phyloP scores from a whole-genome alignment of 1,140 invertebrate species.

The Brachionus rotundiformis region DNA sequence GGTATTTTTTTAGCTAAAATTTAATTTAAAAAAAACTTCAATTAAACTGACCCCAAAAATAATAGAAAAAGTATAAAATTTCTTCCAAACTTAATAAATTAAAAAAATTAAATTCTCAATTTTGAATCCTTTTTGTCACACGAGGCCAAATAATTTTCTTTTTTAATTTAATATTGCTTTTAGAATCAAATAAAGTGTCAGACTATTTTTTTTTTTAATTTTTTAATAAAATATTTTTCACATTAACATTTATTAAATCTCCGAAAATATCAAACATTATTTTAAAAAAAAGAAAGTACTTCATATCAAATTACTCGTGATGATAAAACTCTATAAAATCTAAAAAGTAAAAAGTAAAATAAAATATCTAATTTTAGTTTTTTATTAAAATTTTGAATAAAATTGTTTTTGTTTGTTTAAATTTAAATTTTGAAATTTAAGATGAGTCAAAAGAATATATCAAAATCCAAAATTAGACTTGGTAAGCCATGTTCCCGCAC shows the following conservation, averaged over 20 bases:
- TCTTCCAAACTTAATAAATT: too few species aligned
- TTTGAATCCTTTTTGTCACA: too few species aligned
- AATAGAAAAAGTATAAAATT: background rate
- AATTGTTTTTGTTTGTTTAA: too few species aligned
- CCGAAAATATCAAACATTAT: background rate
- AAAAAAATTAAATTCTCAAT: too few species aligned
- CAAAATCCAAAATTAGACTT: too few species aligned
- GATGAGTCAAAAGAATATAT: too few species aligned
- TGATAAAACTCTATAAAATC: background rate
- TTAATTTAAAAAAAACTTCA: too few species aligned
- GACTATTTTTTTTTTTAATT: too few species aligned
- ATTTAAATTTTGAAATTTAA: too few species aligned
- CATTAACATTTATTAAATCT: too few species aligned
- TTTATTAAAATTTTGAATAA: background rate
- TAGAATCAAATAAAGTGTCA: background rate
- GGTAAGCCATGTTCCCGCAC: too few species aligned
- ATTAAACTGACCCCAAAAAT: too few species aligned
- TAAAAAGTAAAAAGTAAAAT: background rate
- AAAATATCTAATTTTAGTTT: background rate
- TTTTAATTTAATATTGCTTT: background rate
- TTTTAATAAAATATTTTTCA: background rate
- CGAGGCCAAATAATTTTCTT: background rate
- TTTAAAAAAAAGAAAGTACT: background rate
- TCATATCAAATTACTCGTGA: background rate
- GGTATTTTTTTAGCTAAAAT: background rate